Evolutionary conservation across 2,888 invertebrate genomes (phyloP), one percentile per base, ranked within the genome.

Genomic region (Synanthedon formicaeformis): DNA sequence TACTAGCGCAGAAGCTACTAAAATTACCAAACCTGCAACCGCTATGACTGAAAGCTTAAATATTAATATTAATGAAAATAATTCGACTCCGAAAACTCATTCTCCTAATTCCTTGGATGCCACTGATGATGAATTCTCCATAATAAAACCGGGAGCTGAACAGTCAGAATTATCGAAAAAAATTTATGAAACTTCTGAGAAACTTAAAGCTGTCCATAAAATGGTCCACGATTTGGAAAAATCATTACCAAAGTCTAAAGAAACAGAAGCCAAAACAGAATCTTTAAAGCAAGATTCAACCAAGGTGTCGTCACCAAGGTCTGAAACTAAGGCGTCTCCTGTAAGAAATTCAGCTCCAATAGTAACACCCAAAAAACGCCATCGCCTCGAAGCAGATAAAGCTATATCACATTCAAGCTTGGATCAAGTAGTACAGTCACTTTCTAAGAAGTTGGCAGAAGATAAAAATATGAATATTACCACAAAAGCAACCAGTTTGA

Each of bases 301-400:
- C 54, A 80, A 75, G 71, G 66, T 75, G 27, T 72, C 78, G 11
- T 80, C 82, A 27, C 86, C 87, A 50, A 76, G 74, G 65, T 70
- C 74, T 55, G 85, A 81, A 64, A 63, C 69, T n/a, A 82, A 81
- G 66, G 62, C 70, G 34, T 79, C 81, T 5, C 81, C 81, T 10
- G 58, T 77, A 41, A 75, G 81, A 52, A 81, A 83, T 64, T 68
- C 78, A 12, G 81, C 87, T 16, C 88, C 87, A 18, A 86, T 87
- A 18, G 91, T 92, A 1, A 93, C 93, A 1, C 93, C 93, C 1
- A 94, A 93, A 65, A 94, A 94, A 66, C 86, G 93, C 0, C 93
- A 93, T 66, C 81, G 93, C 57, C 66, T 92, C 52, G 93, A 93
- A 77, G 86, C 90, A 23, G 90, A 90, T 48, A 86, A 83, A 61